A percentile compares a stretch with the other conserved stretches of the same genome.
Conservation (phyloP, 2,113 vertebrate species). For the Bubalus kerabau region DNA sequence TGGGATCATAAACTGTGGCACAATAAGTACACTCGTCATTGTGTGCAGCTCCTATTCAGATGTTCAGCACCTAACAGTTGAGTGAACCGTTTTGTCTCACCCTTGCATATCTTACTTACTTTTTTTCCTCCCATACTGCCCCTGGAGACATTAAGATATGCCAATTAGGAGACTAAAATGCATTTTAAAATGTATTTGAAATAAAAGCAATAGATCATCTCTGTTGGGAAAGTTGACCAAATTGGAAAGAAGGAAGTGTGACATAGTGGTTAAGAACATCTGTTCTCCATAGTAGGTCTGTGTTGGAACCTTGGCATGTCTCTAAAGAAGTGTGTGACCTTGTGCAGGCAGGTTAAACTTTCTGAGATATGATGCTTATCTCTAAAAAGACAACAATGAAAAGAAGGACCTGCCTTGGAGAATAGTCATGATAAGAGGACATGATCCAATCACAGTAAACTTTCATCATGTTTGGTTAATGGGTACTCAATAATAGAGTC, state of each 20-base stretch:
- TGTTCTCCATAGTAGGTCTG: background rate
- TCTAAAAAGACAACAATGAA: background rate
- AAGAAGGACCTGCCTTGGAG: background rate
- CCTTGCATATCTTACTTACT: background rate
- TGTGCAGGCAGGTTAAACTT: background rate
- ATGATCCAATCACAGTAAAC: background rate
- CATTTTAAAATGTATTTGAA: background rate
- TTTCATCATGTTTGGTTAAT: background rate
- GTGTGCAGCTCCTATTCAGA: background rate
- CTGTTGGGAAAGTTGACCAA: background rate
- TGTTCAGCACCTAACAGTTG: background rate
- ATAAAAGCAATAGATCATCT: background rate
- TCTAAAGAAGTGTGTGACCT: background rate
- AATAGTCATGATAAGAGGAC: background rate
- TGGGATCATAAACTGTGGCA: background rate
- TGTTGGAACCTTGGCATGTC: background rate
- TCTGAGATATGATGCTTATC: background rate
- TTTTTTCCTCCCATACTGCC: background rate
- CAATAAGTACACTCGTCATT: background rate
- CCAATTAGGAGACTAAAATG: background rate
- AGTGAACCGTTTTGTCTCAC: background rate
- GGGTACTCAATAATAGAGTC: background rate
- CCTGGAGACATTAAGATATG: background rate
- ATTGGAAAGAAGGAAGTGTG: background rate
- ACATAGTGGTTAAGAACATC: background rate